phyloP scores from a whole-genome alignment of 2,113 vertebrate genomes.

The Opisthocomus hoazin region DNA sequence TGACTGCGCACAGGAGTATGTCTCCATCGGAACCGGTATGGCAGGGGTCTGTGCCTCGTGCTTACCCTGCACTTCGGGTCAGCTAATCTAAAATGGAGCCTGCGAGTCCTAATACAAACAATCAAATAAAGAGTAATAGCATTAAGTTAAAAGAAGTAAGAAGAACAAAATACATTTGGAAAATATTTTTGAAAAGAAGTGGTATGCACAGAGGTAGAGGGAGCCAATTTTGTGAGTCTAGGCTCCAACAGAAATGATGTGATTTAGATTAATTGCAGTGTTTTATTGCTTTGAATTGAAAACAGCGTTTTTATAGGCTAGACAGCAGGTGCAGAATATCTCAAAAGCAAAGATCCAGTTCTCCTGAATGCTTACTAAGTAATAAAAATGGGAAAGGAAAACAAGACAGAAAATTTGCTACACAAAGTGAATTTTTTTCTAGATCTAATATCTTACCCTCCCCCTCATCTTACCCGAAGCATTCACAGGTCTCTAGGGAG shows the following conservation, averaged over 20 bases:
- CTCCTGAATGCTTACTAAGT: slow-evolving; percentile 38
- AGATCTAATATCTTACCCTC: not conserved
- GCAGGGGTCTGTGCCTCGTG: not conserved
- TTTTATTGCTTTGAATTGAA: slow-evolving; percentile 67
- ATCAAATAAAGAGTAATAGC: not conserved
- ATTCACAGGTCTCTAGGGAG: slow-evolving; percentile 12
- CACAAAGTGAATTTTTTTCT: slow-evolving; percentile 8
- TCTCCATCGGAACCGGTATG: not conserved
- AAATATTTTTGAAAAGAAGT: slow-evolving; percentile 27
- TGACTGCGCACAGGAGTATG: rapidly evolving
- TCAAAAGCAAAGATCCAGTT: slow-evolving; percentile 55
- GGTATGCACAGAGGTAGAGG: not conserved
- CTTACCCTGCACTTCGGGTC: rapidly evolving
- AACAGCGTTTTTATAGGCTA: slow-evolving; percentile 66
- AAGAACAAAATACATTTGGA: not conserved
- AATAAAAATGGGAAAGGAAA: slow-evolving; percentile 55
- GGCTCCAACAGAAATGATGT: slow-evolving; percentile 48
- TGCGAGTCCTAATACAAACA: not conserved
- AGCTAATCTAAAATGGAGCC: not conserved
- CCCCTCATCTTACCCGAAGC: not conserved
- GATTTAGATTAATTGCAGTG: slow-evolving; percentile 65
- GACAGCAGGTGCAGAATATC: slow-evolving; percentile 64
- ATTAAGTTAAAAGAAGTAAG: not conserved
- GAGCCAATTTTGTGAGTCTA: slow-evolving; percentile 13
- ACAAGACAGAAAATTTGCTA: slow-evolving; percentile 17